Evolutionary conservation across 2,888 invertebrate species (phyloP), one percentile per base, ranked within the genome.

Genomic region (Leptodirus hochenwartii): DNA sequence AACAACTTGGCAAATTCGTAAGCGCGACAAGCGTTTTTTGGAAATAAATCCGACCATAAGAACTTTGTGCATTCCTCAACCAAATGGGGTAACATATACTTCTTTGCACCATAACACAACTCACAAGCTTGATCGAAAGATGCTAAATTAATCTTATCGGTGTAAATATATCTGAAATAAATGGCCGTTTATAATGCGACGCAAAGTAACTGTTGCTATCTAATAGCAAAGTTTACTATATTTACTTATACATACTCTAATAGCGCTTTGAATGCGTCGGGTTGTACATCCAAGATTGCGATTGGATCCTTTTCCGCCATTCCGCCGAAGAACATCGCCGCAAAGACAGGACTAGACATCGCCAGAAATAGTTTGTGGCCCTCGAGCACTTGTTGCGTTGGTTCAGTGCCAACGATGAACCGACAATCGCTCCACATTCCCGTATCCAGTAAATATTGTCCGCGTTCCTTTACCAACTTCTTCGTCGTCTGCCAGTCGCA

Each of bases 41-140:
- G 75, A 34, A 72, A 69, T 20, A 79, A 52, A 49, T 79, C 77
- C 1, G 76, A 73, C 81, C 82, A 84, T n/a, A 85, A 56, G 45
- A 72, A 84, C 37, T 73, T 68, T 0, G 81, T 84, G 47, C 85
- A 85, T 41, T 79, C 74, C 38, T 81, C 75, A 0, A 84, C 80
- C 5, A 85, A 60, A 50, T 76, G 72, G 0, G 84, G 84, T 31
- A 85, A 51, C 76, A 85, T 79, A 43, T 85, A 85, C 46, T 85
- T 85, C 46, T 85, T 85, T 6, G 82, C 84, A 31, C 78, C 81
- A 50, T 85, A 85, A 47, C 84, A 85, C 17, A 85, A 51, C 44
- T 85, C 84, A 49, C 82, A 84, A 0, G 82, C 84, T 46, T 82
- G 75, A 43, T 84, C 84, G 49, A 85, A 82, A 1, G 81, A 80